Evolutionary conservation across 2,113 vertebrate species (phyloP).

Genomic region (Bubalus kerabau): DNA sequence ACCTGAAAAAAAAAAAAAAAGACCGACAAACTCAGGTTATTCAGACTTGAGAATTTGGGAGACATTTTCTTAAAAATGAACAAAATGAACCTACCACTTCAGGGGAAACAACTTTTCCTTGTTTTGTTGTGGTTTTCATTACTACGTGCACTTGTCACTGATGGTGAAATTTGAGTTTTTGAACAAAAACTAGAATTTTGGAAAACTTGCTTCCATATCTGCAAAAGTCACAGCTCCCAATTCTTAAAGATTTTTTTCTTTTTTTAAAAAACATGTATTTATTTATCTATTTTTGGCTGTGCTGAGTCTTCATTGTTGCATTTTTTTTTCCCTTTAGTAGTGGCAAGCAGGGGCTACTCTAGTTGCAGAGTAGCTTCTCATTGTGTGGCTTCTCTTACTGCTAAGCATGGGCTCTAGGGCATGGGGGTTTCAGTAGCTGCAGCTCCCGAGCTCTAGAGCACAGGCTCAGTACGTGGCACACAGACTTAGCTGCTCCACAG

Average conservation of each 20-base stretch:
- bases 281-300: neutral
- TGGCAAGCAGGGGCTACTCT: neutral
- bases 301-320: neutral
- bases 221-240: neutral
- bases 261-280: neutral
- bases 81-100: neutral
- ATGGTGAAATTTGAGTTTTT: neutral
- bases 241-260: neutral
- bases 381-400: neutral
- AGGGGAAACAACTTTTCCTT: neutral
- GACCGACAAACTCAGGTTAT: neutral
- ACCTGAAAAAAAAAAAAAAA: neutral
- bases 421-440: neutral
- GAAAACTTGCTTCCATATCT: neutral
- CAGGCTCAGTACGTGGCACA: neutral
- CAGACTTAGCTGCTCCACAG: neutral
- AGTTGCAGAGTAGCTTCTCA: neutral
- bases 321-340: neutral
- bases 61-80: neutral
- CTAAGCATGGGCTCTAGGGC: neutral
- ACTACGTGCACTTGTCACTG: neutral
- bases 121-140: neutral
- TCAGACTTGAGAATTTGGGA: neutral
- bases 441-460: neutral
- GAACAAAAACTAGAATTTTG: neutral